phyloP scores from a whole-genome alignment of 2,888 invertebrate genomes.

The Andrena praecox region DNA sequence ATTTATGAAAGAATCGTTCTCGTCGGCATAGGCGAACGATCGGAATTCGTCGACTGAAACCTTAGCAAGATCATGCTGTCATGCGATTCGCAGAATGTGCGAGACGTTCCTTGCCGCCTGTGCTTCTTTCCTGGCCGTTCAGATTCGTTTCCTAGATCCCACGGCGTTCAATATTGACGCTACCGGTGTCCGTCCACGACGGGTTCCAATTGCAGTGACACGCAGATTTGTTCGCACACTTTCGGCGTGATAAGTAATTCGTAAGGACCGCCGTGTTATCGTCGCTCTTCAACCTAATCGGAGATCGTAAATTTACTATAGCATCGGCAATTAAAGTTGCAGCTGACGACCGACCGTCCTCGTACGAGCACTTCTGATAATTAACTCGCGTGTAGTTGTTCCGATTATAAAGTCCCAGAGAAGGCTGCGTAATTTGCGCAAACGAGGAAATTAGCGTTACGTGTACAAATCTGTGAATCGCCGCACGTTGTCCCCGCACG shows the following conservation, averaged over 20 bases:
- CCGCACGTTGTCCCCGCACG: background rate
- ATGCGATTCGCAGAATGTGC: conserved; percentile 49
- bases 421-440: background rate
- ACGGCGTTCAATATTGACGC: conserved; percentile 25
- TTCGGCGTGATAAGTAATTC: background rate
- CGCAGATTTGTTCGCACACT: conserved; percentile 22
- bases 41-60: conserved; percentile 55
- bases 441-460: background rate
- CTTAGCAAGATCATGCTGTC: conserved; percentile 63
- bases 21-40: conserved; percentile 33
- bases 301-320: background rate
- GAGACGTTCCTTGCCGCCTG: conserved; percentile 37
- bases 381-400: background rate
- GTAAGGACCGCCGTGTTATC: background rate
- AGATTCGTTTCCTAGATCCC: background rate
- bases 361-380: no score
- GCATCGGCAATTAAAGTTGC: no score
- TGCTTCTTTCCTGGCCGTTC: background rate
- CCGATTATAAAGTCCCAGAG: background rate
- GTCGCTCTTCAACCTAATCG: background rate
- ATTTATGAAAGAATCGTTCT: conserved; percentile 29
- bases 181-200: conserved; percentile 11
- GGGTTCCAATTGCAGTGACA: conserved; percentile 27
- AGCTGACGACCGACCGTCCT: no score
- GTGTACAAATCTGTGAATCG: background rate